Base-by-base conservation (phyloP, 2,797 vertebrate species). In the Eleutherodactylus coqui region DNA sequence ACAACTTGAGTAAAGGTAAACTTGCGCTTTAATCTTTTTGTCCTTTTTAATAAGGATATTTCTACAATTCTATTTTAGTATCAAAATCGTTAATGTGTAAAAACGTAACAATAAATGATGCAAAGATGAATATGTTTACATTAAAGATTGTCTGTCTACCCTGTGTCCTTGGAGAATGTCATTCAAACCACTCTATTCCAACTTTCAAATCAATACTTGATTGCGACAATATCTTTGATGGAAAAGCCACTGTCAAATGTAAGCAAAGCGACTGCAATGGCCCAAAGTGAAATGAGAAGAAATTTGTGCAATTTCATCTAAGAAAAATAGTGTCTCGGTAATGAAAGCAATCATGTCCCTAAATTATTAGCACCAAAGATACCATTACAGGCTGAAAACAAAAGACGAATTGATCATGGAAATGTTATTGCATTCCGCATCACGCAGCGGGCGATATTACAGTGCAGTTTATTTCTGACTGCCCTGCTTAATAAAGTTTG, bases 191-290 rank as follows among this genome's bases (percentile, higher is more conserved):
- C 32, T 83, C 38, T 79, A 72, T 72, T 83, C 75, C 77, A 82
- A 43, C 64, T 79, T 73, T 79, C 75, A 89, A 89, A 86, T 88
- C 87, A 77, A 53, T 82, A 67, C 70, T 84, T 87, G 79, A 85
- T 67, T 87, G 89, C 78, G 85, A 79, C 73, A n/a, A 36, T 85
- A 86, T 87, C 88, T 86, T 85, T 80, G 86, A 88, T 89, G 88
- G 47, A 89, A 83, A 67, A 84, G 86, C 82, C 75, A 32, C 81
- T 60, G 82, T 32, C 60, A 83, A 88, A 1, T 72, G 5, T n/a
- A 43, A 89, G 76, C 34, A 55, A 5, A 3, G 80, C 34, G 29
- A 34, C 78, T 77, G 24, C 60, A 41, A 36, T 21, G 34, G 88
- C 82, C 85, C 0, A 14, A 86, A 80, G 79, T 85, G 51, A 88